A percentile compares a stretch with the other conserved stretches of the same genome.
These are phyloP conservation scores for Cordilura impudica DNA, from an alignment of 2,888 invertebrate genomes.

Conservation along the genomic window DNA sequence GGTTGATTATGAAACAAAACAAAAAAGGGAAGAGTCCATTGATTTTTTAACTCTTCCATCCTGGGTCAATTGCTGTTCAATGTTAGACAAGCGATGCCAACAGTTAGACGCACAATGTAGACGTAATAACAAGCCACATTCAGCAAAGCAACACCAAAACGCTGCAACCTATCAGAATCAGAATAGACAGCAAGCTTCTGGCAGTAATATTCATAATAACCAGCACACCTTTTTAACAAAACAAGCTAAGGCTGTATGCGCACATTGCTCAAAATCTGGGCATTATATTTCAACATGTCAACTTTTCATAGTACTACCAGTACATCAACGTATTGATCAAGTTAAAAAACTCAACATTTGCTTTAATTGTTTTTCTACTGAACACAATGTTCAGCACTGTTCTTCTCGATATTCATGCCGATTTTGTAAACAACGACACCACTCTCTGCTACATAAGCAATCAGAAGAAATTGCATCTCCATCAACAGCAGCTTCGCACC, in stretches of 20 bases:
- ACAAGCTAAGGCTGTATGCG: background rate
- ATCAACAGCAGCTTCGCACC: background rate
- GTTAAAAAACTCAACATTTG: constrained; percentile 18
- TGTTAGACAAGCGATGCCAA: constrained; percentile 44
- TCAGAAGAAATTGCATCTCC: background rate
- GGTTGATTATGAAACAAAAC: constrained; percentile 34
- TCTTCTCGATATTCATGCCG: constrained; percentile 24
- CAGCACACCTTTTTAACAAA: constrained; percentile 3
- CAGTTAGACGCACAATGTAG: constrained; percentile 39
- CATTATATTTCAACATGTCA: constrained; percentile 20
- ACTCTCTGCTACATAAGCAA: constrained; percentile 23
- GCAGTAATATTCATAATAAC: no score
- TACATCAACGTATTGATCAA: constrained; percentile 4
- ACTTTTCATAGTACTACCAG: constrained; percentile 7
- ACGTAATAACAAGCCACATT: background rate
- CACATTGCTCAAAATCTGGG: constrained; percentile 14
- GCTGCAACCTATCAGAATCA: background rate
- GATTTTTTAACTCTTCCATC: constrained; percentile 30
- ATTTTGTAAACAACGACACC: constrained; percentile 39
- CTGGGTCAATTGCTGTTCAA: constrained; percentile 32
- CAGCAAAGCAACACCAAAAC: background rate
- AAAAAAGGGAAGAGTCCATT: constrained; percentile 31
- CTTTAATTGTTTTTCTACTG: constrained; percentile 37
- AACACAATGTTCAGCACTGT: constrained; percentile 3
- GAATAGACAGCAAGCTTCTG: no score